Percentiles rank a stretch among this genome's conserved stretches.
Evolutionary conservation across 2,888 invertebrate species (phyloP).

Genomic region (Drosophila borealis): DNA sequence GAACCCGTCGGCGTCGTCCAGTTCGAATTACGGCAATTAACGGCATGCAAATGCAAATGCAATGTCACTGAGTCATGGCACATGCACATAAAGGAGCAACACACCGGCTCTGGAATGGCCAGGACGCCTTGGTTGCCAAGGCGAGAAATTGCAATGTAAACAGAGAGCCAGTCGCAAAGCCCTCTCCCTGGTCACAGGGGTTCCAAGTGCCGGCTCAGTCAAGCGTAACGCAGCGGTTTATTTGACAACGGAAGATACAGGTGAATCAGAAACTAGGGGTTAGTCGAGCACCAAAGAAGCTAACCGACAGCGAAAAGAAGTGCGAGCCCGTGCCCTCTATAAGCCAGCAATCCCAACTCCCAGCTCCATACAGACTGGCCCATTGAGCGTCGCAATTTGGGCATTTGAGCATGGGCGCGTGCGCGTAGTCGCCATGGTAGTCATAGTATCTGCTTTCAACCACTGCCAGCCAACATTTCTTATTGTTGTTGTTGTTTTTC

Average conservation of each 20-base stretch:
- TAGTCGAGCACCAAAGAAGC: conserved; percentile 19
- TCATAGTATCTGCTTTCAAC: conserved; percentile 72
- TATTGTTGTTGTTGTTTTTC: conserved; percentile 38
- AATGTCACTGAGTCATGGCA: conserved; percentile 76
- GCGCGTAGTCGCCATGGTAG: conserved; percentile 74
- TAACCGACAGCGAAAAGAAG: conserved; percentile 1
- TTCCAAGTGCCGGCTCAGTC: conserved; percentile 46
- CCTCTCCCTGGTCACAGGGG: conserved; percentile 28
- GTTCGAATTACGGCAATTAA: conserved; percentile 75
- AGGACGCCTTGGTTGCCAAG: conserved; percentile 72
- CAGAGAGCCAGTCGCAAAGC: conserved; percentile 58
- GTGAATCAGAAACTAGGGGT: conserved; percentile 49
- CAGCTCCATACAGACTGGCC: conserved; percentile 12
- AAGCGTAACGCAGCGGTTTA: conserved; percentile 44
- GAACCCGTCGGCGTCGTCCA: conserved; percentile 54
- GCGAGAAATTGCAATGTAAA: conserved; percentile 67
- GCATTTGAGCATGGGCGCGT: conserved; percentile 78
- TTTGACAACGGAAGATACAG: conserved; percentile 37
- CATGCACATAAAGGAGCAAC: conserved; percentile 30
- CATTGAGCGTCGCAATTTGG: conserved; percentile 65
- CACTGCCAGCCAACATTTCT: conserved; percentile 51
- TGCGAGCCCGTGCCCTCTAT: conserved; percentile 12
- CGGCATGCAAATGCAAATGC: conserved; percentile 74
- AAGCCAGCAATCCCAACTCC: not conserved
- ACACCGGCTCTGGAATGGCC: conserved; percentile 56